These are phyloP conservation scores for Ectemnius continuus DNA, from an alignment of 2,888 invertebrate genomes.

Conservation along the genomic window DNA sequence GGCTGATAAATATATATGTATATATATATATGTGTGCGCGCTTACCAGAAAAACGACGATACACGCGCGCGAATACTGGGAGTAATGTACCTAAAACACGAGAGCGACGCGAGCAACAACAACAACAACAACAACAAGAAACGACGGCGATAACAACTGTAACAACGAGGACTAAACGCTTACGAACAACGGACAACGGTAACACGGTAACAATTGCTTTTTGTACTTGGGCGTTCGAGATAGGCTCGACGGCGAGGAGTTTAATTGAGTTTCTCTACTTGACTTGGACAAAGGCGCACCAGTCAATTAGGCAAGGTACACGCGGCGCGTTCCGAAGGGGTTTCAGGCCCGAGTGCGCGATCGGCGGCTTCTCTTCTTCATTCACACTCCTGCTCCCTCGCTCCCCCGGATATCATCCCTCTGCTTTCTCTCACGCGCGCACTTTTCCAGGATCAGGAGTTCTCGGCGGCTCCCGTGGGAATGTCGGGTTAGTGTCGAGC, in stretches of 20 bases:
- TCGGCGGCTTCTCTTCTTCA: no score
- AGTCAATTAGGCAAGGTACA: no score
- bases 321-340: background rate
- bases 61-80: background rate
- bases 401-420: no score
- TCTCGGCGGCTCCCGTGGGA: no score
- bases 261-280: background rate
- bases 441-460: no score
- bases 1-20: no score
- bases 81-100: conserved; percentile 18
- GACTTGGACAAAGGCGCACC: background rate
- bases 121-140: conserved; percentile 3
- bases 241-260: background rate
- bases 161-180: conserved; percentile 12
- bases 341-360: background rate
- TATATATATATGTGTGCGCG: background rate
- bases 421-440: no score
- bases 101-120: conserved; percentile 21
- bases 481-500: no score
- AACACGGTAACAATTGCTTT: conserved; percentile 15
- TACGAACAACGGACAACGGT: conserved; percentile 24
- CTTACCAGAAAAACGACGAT: background rate
- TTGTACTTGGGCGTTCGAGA: conserved; percentile 5
- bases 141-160: conserved; percentile 6
- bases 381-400: background rate